phyloP scores from a whole-genome alignment of 64 coral and sea anemone genomes.

The Stylophora pistillata region DNA sequence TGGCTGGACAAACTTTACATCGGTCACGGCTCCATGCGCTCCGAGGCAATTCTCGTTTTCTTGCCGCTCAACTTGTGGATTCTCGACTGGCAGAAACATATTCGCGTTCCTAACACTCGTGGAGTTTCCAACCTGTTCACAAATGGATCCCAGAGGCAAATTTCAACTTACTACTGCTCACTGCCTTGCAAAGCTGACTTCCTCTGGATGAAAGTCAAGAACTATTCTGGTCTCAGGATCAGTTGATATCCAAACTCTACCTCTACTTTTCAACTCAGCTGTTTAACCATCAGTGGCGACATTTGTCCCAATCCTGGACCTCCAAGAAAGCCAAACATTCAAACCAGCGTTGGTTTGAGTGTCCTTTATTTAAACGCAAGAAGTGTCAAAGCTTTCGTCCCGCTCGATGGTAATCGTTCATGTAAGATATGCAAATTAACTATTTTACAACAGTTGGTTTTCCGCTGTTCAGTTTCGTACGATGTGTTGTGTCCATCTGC shows the following conservation, averaged over 20 bases:
- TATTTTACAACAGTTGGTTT: conserved; percentile 38
- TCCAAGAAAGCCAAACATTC: background rate
- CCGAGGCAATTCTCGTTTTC: conserved; percentile 1
- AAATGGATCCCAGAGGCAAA: conserved; percentile 20
- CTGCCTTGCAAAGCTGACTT: conserved; percentile 17
- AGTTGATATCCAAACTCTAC: conserved; percentile 9
- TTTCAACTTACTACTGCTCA: background rate
- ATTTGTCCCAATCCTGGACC: conserved; percentile 34
- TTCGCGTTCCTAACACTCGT: background rate
- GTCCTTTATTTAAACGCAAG: conserved; percentile 47
- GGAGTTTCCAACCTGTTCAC: background rate
- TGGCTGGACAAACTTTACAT: no score
- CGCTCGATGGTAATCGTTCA: background rate
- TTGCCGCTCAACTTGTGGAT: background rate
- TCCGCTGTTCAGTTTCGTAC: background rate
- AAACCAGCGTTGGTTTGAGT: background rate
- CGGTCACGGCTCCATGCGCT: conserved; percentile 1
- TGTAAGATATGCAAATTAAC: conserved; percentile 54
- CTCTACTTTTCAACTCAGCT: conserved; percentile 27
- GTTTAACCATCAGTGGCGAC: conserved; percentile 4
- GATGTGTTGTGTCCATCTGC: conserved; percentile 48
- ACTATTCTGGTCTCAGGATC: conserved; percentile 17
- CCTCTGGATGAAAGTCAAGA: conserved; percentile 7
- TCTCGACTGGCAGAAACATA: no score
- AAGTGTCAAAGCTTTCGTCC: no score